Conservation (phyloP, 64 coral and sea anemone genomes). For the Pocillopora verrucosa region DNA sequence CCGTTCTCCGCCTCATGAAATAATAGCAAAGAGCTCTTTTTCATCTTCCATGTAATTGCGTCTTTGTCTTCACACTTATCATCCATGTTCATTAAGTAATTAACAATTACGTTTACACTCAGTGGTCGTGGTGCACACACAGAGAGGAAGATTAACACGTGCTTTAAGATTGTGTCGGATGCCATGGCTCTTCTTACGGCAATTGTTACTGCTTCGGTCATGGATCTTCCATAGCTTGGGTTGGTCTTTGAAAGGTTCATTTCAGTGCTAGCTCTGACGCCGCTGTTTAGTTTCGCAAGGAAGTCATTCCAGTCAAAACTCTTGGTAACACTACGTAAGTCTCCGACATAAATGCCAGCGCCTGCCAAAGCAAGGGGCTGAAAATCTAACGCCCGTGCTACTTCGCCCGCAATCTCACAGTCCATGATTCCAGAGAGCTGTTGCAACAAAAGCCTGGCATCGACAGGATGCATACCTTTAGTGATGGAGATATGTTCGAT, state of each 20-base stretch:
- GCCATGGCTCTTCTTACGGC: slow-evolving; percentile 13
- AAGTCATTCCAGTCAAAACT: slow-evolving; percentile 21
- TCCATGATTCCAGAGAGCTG: slow-evolving; percentile 25
- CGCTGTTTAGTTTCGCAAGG: slow-evolving; percentile 45
- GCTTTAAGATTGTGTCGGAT: slow-evolving; percentile 16
- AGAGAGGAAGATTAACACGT: slow-evolving; percentile 51
- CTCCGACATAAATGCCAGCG: slow-evolving; percentile 30
- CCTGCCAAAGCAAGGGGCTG: slow-evolving; percentile 40
- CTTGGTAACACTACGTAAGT: neutral
- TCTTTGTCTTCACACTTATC: too few species aligned
- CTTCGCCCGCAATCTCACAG: neutral
- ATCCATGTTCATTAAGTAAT: slow-evolving; percentile 13
- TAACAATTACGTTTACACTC: neutral
- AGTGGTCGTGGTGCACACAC: slow-evolving; percentile 24
- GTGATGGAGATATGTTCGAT: slow-evolving; percentile 12
- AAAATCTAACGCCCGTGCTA: slow-evolving; percentile 32
- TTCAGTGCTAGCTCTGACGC: slow-evolving; percentile 27
- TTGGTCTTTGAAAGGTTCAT: neutral
- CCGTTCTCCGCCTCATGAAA: too few species aligned
- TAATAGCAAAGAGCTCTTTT: too few species aligned
- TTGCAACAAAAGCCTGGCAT: slow-evolving; percentile 19
- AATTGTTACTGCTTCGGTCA: slow-evolving; percentile 17
- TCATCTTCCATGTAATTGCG: too few species aligned
- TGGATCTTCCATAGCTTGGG: slow-evolving; percentile 4
- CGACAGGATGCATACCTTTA: slow-evolving; percentile 8